Conservation (phyloP, 2,113 vertebrate genomes). For the Tursiops truncatus region DNA sequence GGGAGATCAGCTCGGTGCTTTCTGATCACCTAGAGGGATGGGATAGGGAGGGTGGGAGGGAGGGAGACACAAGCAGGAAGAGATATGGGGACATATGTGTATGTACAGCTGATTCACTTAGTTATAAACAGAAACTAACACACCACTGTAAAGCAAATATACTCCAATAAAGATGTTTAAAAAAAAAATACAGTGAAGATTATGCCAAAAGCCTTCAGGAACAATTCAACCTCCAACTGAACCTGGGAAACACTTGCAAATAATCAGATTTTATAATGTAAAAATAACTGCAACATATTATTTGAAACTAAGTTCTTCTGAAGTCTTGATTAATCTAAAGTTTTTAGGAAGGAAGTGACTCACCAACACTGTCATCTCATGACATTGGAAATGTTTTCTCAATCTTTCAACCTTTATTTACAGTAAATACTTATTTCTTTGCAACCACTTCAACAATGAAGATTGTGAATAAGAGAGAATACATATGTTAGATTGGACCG, state of each 20-base stretch:
- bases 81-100: too few relatives aligned
- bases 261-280: constrained; percentile 19
- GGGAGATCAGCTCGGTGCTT: too few relatives aligned
- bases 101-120: too few relatives aligned
- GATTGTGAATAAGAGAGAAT: not conserved
- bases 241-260: constrained; percentile 7
- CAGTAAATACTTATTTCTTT: not conserved
- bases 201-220: constrained; percentile 18
- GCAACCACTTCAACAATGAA: not conserved
- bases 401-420: constrained; percentile 33
- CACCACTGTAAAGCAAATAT: too few relatives aligned
- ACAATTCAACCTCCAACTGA: not conserved
- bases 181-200: not conserved
- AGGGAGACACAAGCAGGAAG: too few relatives aligned
- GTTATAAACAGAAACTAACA: too few relatives aligned
- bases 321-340: not conserved
- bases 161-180: not conserved
- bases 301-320: constrained; percentile 9
- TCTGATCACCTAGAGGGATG: too few relatives aligned
- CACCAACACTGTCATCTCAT: not conserved
- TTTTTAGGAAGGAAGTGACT: constrained; percentile 1
- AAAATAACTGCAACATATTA: not conserved
- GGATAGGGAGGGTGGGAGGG: too few relatives aligned
- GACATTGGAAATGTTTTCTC: not conserved
- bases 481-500: not conserved